phyloP scores from a whole-genome alignment of 2,797 vertebrate species.

The Mareca penelope region DNA sequence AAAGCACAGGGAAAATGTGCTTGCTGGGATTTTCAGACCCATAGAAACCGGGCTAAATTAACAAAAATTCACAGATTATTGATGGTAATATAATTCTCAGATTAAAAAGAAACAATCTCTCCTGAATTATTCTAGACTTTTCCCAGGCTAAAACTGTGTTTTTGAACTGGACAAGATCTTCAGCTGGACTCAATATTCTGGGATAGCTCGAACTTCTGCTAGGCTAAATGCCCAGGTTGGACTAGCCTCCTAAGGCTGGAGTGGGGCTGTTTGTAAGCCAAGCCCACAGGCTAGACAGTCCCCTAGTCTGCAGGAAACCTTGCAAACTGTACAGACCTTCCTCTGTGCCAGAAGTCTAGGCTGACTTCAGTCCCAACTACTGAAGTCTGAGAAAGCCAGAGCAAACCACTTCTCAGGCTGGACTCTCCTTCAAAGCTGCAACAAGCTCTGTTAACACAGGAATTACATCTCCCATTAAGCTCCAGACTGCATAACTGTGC shows the following conservation, averaged over 20 bases:
- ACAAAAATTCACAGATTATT: not conserved
- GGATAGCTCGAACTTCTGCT: not conserved
- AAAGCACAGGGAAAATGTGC: not conserved
- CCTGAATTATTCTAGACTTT: not conserved
- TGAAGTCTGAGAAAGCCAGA: conserved; percentile 4
- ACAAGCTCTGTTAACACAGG: not conserved
- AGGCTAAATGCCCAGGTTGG: not conserved
- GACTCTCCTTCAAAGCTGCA: not conserved
- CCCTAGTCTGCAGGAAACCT: conserved; percentile 41
- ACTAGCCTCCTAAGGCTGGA: not conserved
- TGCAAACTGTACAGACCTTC: not conserved
- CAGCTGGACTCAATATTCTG: not conserved
- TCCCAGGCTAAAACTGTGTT: not conserved
- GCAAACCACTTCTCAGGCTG: not conserved
- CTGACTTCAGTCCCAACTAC: not conserved
- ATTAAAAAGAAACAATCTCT: not conserved
- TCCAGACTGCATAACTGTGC: not conserved
- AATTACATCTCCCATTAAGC: not conserved
- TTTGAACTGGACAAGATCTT: not conserved
- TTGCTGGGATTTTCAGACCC: not conserved
- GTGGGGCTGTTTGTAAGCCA: conserved; percentile 18
- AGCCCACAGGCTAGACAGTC: conserved; percentile 59
- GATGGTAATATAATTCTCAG: not conserved
- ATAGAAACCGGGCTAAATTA: not conserved
- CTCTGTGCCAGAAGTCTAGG: not conserved